These are phyloP conservation scores for Heterodera carotae DNA, from an alignment of 1,140 invertebrate genomes.

Conservation along the genomic window DNA sequence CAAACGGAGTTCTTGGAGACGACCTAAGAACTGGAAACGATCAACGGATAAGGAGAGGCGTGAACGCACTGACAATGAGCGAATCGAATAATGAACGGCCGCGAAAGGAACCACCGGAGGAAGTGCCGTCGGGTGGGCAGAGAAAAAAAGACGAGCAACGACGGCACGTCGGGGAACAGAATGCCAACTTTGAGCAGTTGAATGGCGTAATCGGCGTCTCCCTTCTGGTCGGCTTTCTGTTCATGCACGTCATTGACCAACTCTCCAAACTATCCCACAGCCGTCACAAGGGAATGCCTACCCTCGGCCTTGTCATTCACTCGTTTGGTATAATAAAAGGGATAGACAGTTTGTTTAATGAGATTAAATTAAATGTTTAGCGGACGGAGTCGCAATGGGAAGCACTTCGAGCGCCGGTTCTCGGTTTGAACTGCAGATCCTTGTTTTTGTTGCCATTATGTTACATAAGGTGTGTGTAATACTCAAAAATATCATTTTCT, in stretches of 20 bases:
- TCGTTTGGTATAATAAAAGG: conserved; percentile 74
- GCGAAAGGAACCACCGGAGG: no score
- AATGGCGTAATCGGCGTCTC: conserved; percentile 73
- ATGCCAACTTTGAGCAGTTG: neutral
- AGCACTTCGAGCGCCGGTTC: conserved; percentile 86
- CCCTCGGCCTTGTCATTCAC: conserved; percentile 92
- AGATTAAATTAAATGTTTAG: conserved; percentile 66
- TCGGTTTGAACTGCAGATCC: conserved; percentile 91
- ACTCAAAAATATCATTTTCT: conserved; percentile 7
- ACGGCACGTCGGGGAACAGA: neutral
- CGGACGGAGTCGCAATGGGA: conserved; percentile 93
- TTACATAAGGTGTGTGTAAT: conserved; percentile 79
- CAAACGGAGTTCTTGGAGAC: neutral
- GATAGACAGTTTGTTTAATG: neutral
- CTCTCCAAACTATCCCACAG: conserved; percentile 52
- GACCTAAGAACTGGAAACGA: neutral
- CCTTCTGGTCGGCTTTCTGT: conserved; percentile 85
- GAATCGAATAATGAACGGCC: no score
- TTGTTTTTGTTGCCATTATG: conserved; percentile 94
- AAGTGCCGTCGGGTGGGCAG: no score
- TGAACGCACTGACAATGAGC: neutral
- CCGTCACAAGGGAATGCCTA: conserved; percentile 82
- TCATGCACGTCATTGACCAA: conserved; percentile 90
- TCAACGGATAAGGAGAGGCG: conserved; percentile 2
- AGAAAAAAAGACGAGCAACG: neutral